Evolutionary conservation across 2,797 vertebrate species (phyloP).

Genomic region (Poecilia velifera): DNA sequence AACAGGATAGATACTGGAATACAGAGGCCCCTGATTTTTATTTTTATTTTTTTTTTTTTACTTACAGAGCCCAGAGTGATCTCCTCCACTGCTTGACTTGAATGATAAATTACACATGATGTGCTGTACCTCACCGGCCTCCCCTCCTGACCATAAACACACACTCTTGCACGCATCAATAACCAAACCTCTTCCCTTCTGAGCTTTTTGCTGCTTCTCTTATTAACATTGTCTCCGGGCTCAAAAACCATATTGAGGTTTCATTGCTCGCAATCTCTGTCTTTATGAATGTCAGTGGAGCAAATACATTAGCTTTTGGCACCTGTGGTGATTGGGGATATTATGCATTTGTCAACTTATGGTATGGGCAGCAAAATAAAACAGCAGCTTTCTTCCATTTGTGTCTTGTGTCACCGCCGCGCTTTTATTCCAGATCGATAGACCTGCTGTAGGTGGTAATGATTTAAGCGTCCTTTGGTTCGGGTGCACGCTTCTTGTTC

Average conservation of each 20-base stretch:
- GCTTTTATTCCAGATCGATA: slow-evolving; percentile 58
- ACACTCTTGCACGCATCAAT: slow-evolving; percentile 38
- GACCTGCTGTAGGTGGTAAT: slow-evolving; percentile 58
- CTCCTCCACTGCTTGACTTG: slow-evolving; percentile 42
- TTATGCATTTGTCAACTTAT: slow-evolving; percentile 33
- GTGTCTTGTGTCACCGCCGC: neutral
- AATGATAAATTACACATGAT: slow-evolving; percentile 57
- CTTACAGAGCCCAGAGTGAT: slow-evolving; percentile 12
- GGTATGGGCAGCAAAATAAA: slow-evolving; percentile 38
- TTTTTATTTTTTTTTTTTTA: slow-evolving; percentile 12
- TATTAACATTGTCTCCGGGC: slow-evolving; percentile 61
- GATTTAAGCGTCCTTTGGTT: slow-evolving; percentile 53
- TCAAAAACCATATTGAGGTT: slow-evolving; percentile 76
- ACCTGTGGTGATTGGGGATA: slow-evolving; percentile 15
- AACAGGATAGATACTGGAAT: slow-evolving; percentile 5
- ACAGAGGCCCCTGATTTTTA: slow-evolving; percentile 13
- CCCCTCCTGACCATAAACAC: slow-evolving; percentile 27
- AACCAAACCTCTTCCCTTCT: slow-evolving; percentile 18
- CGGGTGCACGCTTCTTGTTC: slow-evolving; percentile 58
- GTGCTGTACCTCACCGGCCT: slow-evolving; percentile 36
- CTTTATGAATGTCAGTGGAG: slow-evolving; percentile 84
- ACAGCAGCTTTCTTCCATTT: slow-evolving; percentile 34
- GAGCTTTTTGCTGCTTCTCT: slow-evolving; percentile 41
- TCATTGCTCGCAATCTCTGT: slow-evolving; percentile 88
- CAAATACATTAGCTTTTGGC: slow-evolving; percentile 47